Conservation (phyloP, 1,140 invertebrate genomes). For the Euwallacea similis region DNA sequence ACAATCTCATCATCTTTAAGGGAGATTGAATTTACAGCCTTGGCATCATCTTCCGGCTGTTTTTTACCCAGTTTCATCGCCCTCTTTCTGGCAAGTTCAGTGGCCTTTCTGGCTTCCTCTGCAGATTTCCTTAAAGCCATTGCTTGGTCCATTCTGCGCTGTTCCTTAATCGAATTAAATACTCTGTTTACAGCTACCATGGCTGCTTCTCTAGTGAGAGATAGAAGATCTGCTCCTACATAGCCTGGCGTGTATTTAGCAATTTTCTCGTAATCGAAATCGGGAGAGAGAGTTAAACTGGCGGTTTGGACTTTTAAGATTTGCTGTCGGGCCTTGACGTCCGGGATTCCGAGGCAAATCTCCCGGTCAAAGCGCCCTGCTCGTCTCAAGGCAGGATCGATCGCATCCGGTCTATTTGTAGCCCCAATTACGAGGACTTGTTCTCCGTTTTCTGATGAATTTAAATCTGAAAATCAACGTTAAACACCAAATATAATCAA, state of each 20-base stretch:
- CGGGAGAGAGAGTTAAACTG: conserved; percentile 67
- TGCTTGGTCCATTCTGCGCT: conserved; percentile 31
- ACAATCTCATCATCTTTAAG: conserved; percentile 39
- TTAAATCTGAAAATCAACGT: conserved; percentile 57
- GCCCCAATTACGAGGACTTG: conserved; percentile 90
- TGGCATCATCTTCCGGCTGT: conserved; percentile 5
- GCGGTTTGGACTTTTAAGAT: conserved; percentile 71
- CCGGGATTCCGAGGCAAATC: conserved; percentile 91
- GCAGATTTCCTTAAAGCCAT: conserved; percentile 3
- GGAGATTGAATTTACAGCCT: conserved; percentile 8
- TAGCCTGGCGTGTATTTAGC: conserved; percentile 92
- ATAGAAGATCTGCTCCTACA: conserved; percentile 92
- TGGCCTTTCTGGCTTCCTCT: conserved; percentile 20
- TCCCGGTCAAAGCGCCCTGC: conserved; percentile 93
- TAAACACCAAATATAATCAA: neutral
- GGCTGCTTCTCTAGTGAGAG: conserved; percentile 83
- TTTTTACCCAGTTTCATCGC: conserved; percentile 9
- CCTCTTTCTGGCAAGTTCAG: conserved; percentile 12
- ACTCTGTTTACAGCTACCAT: conserved; percentile 65
- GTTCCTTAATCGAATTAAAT: conserved; percentile 45
- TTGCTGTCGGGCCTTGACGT: conserved; percentile 74
- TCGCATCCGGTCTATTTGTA: conserved; percentile 88
- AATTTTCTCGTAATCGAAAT: conserved; percentile 71
- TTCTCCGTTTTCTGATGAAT: conserved; percentile 62
- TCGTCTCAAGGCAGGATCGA: conserved; percentile 90